Conservation (phyloP, 2,113 vertebrate genomes). For the Thermophis baileyi region DNA sequence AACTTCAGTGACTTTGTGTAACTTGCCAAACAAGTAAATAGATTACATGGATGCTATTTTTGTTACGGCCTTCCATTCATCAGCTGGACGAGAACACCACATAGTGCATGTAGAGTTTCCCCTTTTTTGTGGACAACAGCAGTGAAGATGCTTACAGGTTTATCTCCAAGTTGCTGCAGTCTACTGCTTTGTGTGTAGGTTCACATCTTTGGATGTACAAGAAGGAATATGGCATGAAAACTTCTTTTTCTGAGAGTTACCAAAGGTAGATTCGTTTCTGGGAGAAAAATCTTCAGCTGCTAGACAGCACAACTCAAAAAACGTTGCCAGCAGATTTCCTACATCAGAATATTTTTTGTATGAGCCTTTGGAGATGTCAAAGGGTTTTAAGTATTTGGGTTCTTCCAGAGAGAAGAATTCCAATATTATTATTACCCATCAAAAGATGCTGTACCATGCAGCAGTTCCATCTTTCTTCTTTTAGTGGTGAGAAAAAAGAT, state of each 20-base stretch:
- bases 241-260: too few species aligned
- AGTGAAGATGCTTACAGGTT: background rate
- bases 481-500: background rate
- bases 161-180: background rate
- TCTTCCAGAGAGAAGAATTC: background rate
- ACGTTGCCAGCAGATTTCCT: background rate
- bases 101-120: background rate
- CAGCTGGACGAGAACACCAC: background rate
- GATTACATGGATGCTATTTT: background rate
- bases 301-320: background rate
- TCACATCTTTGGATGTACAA: background rate
- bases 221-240: background rate
- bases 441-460: background rate
- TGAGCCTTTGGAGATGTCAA: background rate
- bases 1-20: background rate
- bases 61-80: background rate
- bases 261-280: too few species aligned
- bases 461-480: background rate
- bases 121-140: background rate
- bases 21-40: background rate
- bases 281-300: background rate
- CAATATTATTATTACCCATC: background rate
- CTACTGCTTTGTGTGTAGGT: background rate
- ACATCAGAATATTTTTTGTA: background rate
- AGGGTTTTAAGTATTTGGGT: background rate